Conservation (phyloP, 2,888 invertebrate species). For the Torymus texanus region DNA sequence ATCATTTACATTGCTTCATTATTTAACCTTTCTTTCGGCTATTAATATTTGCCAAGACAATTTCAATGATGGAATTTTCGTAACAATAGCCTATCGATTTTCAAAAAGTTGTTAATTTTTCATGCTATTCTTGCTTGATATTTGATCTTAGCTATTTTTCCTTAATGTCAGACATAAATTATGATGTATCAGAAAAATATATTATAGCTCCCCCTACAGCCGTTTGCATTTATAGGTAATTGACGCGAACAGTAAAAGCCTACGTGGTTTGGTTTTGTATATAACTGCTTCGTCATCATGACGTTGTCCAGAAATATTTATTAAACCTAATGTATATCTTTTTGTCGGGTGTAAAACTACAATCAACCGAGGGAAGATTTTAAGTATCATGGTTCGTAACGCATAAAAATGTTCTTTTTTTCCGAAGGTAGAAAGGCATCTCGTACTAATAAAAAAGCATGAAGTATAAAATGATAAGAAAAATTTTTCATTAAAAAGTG, state of each 20-base stretch:
- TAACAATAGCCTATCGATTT: neutral
- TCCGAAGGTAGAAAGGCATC: neutral
- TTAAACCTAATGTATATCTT: conserved; percentile 37
- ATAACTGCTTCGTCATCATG: conserved; percentile 39
- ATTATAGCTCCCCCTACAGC: neutral
- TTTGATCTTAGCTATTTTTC: neutral
- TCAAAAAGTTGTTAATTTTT: neutral
- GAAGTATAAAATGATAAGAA: neutral
- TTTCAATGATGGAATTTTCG: neutral
- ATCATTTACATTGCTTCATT: no score
- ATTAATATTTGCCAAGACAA: no score
- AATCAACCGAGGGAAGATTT: conserved; percentile 24
- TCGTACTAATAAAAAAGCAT: conserved; percentile 15
- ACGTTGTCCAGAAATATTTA: conserved; percentile 38
- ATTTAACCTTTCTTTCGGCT: no score
- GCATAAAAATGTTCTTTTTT: conserved; percentile 28
- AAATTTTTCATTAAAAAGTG: neutral
- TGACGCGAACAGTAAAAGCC: conserved; percentile 5
- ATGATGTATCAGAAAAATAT: conserved; percentile 24
- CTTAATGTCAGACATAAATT: conserved; percentile 31
- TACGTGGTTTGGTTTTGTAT: neutral
- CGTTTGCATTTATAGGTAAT: conserved; percentile 27
- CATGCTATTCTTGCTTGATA: neutral
- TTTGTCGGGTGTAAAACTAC: conserved; percentile 5
- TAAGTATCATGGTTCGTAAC: conserved; percentile 39